These are phyloP conservation scores for Macrosiphum euphorbiae DNA, from an alignment of 2,888 invertebrate species.

Conservation along the genomic window DNA sequence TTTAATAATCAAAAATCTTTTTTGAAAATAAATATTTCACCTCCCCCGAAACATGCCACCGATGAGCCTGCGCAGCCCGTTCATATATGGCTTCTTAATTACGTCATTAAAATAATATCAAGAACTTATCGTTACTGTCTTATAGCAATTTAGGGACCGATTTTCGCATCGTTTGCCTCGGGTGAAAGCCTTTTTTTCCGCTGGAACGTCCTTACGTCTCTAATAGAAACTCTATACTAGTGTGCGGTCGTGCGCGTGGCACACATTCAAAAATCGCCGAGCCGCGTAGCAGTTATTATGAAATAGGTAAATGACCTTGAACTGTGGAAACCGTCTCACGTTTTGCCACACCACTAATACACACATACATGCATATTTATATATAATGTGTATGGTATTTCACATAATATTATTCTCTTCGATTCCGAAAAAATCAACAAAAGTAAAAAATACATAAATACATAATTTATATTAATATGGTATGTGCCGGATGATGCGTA, in stretches of 20 bases:
- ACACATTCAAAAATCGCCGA: conserved; percentile 49
- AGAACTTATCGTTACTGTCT: neutral
- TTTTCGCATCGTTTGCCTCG: conserved; percentile 18
- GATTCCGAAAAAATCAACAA: neutral
- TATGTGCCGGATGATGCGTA: neutral
- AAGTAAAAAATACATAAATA: neutral
- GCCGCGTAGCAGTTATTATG: conserved; percentile 40
- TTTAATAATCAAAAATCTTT: neutral
- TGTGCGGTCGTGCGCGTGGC: conserved; percentile 50
- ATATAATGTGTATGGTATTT: neutral
- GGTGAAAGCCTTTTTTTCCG: conserved; percentile 52
- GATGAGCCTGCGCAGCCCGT: no score
- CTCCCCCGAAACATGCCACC: neutral
- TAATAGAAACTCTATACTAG: neutral
- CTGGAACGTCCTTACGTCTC: conserved; percentile 38
- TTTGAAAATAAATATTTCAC: neutral
- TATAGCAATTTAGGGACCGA: neutral
- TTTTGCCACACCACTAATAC: neutral
- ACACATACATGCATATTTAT: neutral
- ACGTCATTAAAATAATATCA: neutral
- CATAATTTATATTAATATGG: neutral
- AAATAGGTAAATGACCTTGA: conserved; percentile 56
- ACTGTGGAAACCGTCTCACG: conserved; percentile 44
- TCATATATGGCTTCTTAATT: neutral
- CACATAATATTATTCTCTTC: neutral